Evolutionary conservation across 2,113 vertebrate species (phyloP).

Genomic region (Leptosomus discolor): DNA sequence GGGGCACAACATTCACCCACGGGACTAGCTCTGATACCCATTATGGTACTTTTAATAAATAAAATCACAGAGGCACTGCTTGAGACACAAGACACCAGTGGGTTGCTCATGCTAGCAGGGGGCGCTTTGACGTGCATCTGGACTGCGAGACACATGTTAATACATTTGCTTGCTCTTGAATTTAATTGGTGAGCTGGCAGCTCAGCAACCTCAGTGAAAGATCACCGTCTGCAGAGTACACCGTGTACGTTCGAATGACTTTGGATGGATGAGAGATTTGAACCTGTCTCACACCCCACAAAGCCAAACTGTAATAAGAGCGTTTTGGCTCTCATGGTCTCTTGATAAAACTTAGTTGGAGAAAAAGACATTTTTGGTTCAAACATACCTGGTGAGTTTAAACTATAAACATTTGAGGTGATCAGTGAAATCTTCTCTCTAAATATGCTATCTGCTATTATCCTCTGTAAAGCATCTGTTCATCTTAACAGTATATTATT

Average conservation of each 20-base stretch:
- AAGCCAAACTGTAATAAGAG: background rate
- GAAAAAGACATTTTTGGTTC: background rate
- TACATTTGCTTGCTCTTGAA: background rate
- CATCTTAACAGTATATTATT: background rate
- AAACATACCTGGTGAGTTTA: background rate
- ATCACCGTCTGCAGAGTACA: background rate
- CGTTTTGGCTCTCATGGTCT: background rate
- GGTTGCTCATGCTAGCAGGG: too few relatives aligned
- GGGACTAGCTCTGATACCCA: background rate
- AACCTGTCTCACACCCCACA: background rate
- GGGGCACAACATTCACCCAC: accelerated
- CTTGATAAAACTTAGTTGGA: background rate
- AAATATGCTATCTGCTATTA: background rate
- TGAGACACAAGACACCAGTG: background rate
- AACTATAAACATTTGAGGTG: background rate
- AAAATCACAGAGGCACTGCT: background rate
- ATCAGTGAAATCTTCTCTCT: background rate
- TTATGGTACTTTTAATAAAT: background rate
- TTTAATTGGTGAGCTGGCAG: background rate
- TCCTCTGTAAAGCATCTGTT: background rate
- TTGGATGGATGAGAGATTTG: background rate
- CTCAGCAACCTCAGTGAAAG: background rate
- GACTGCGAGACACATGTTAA: accelerated
- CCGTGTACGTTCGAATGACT: accelerated
- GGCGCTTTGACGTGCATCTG: background rate